A percentile compares a stretch with the other conserved stretches of the same genome.
These are phyloP conservation scores for Alligator mississippiensis DNA, from an alignment of 2,113 vertebrate species.

Conservation along the genomic window DNA sequence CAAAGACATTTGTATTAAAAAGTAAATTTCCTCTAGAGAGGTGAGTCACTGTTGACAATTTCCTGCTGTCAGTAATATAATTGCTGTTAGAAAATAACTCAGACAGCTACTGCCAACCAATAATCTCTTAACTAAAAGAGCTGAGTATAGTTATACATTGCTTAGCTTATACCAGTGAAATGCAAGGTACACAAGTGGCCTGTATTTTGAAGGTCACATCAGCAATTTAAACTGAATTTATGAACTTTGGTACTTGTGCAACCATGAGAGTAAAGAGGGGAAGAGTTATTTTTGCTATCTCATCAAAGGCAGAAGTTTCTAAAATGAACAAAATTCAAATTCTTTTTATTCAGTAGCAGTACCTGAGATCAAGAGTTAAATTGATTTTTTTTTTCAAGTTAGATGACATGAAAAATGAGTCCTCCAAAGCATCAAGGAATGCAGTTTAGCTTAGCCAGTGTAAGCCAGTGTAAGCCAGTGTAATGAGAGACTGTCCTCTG, in stretches of 20 bases:
- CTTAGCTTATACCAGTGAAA: background rate
- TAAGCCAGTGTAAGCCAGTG: background rate
- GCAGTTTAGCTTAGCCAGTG: background rate
- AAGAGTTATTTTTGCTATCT: background rate
- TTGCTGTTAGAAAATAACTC: background rate
- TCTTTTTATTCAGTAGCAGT: background rate
- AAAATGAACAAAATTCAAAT: background rate
- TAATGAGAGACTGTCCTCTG: background rate
- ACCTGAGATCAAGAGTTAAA: background rate
- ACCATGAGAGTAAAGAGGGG: background rate
- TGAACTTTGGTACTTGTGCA: conserved; percentile 33
- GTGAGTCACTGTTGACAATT: background rate
- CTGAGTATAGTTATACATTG: background rate
- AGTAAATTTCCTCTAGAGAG: background rate
- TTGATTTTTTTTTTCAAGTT: background rate
- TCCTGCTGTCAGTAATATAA: background rate
- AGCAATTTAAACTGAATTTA: background rate
- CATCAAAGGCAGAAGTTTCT: background rate
- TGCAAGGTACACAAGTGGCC: background rate
- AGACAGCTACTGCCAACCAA: background rate
- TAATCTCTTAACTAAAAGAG: background rate
- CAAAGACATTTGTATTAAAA: background rate
- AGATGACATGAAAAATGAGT: background rate
- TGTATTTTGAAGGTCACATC: background rate
- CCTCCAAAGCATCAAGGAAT: background rate